A percentile compares a stretch with the other conserved stretches of the same genome.
phyloP scores from a whole-genome alignment of 1,140 invertebrate genomes.

The Pomacea maculata region DNA sequence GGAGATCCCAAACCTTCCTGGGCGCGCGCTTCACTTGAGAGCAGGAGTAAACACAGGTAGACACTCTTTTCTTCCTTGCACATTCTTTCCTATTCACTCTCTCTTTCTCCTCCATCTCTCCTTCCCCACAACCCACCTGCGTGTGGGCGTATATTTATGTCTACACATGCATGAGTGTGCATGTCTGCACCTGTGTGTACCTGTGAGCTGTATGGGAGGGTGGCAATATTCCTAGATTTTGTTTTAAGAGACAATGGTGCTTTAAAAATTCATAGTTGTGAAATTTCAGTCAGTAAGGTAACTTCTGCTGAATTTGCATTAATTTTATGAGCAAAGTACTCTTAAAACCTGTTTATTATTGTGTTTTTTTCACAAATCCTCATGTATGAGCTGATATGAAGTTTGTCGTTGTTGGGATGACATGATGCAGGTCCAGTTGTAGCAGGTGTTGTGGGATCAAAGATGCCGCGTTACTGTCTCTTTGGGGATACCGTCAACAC shows the following conservation, averaged over 20 bases:
- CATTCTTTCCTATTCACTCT: neutral
- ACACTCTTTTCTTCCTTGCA: neutral
- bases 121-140: neutral
- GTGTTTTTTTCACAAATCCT: too few species aligned
- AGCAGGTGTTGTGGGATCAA: conserved; percentile 14
- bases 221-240: too few species aligned
- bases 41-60: conserved; percentile 54
- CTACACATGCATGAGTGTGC: conserved; percentile 4
- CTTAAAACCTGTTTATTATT: too few species aligned
- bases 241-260: too few species aligned
- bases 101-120: too few species aligned
- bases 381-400: neutral
- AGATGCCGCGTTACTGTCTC: conserved; percentile 13
- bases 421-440: conserved; percentile 2
- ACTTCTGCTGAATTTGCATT: too few species aligned
- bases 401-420: neutral
- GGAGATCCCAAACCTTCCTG: conserved; percentile 38
- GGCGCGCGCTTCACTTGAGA: conserved; percentile 36
- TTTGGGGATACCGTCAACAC: conserved; percentile 16
- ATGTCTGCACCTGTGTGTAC: neutral
- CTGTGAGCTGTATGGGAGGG: too few species aligned
- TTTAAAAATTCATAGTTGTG: too few species aligned
- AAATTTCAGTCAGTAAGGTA: too few species aligned
- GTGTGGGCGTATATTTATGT: neutral
- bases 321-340: too few species aligned